Evolutionary conservation across 2,888 invertebrate genomes (phyloP), one percentile per base, ranked within the genome.

Genomic region (Germaria angustata): DNA sequence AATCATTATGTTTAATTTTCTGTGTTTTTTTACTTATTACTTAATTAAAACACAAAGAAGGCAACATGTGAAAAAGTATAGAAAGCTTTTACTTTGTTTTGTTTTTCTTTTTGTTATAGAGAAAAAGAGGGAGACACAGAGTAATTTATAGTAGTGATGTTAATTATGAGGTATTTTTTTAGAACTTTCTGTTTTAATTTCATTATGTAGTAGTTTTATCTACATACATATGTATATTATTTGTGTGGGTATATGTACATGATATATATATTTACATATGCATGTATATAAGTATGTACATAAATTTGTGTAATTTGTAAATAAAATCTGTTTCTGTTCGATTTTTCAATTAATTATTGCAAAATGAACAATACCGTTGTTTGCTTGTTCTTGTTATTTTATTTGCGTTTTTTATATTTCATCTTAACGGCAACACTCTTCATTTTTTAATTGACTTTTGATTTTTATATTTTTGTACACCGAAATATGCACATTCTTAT

Each of bases 31-130:
- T 32, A 17, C 20, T 46, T 63, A n/a, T 11, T 55, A 55, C 28
- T 55, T 69, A 51, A 53, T 69, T 55, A 53, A 28, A 39, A 6
- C 53, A 66, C 39, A 39, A 59, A 65, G 39, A 71, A 79, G 79
- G 72, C 79, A 73, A 80, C 79, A 80, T 80, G 79, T 80, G 79
- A 73, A 80, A 77, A 32, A 36, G 55, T 17, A 36, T 51, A 32
- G 57, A 80, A 46, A 69, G 51, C 46, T 68, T 82, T 78, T 69
- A 66, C 46, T 55, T 44, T n/a, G 55, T 46, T 13, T 44, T 57
- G 2, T 57, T 41, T 11, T 24, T 22, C 15, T 5, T 63, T 46
- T 39, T 17, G 36, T 44, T 51, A 20, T 44, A 57, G 24, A 59
- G 65, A 68, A 39, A 36, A 41, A 36, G 59, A 77, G 68, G 39